These are phyloP conservation scores for Ctenoplectra terminalis DNA, from an alignment of 1,140 invertebrate species.

Conservation along the genomic window DNA sequence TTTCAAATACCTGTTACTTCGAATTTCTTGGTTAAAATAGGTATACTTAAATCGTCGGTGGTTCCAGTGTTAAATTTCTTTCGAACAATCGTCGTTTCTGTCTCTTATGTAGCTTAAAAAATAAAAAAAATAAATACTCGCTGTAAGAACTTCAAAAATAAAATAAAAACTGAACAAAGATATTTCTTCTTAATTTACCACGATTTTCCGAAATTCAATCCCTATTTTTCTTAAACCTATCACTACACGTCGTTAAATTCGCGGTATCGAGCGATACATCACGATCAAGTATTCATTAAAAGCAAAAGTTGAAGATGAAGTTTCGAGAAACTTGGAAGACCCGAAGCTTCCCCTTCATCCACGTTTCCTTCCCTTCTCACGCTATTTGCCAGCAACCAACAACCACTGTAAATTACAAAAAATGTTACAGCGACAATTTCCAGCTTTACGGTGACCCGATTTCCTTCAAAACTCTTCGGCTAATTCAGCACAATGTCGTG, in stretches of 20 bases:
- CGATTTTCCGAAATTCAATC: too few species aligned
- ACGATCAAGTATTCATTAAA: slow-evolving; percentile 50
- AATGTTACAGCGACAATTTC: slow-evolving; percentile 3
- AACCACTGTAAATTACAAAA: slow-evolving; percentile 1
- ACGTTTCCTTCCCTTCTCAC: not conserved
- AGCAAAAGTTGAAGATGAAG: slow-evolving; percentile 22
- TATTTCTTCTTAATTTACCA: too few species aligned
- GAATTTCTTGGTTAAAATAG: too few species aligned
- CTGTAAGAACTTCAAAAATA: too few species aligned
- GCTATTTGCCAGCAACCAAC: not conserved
- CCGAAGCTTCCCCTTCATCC: not conserved
- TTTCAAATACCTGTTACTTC: too few species aligned
- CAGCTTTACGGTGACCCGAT: not conserved
- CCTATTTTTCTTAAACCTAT: slow-evolving; percentile 14
- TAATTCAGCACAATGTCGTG: slow-evolving; percentile 10
- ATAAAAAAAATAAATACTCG: too few species aligned
- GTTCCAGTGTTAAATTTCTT: too few species aligned
- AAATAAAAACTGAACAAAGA: too few species aligned
- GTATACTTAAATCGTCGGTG: too few species aligned
- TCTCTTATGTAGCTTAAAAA: too few species aligned
- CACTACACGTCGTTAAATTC: not conserved
- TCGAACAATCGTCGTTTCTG: too few species aligned
- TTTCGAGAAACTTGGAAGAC: slow-evolving; percentile 16
- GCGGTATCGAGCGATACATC: slow-evolving; percentile 20
- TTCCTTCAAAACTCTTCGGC: not conserved